phyloP scores from a whole-genome alignment of 2,888 invertebrate species.

The Tyria jacobaeae region DNA sequence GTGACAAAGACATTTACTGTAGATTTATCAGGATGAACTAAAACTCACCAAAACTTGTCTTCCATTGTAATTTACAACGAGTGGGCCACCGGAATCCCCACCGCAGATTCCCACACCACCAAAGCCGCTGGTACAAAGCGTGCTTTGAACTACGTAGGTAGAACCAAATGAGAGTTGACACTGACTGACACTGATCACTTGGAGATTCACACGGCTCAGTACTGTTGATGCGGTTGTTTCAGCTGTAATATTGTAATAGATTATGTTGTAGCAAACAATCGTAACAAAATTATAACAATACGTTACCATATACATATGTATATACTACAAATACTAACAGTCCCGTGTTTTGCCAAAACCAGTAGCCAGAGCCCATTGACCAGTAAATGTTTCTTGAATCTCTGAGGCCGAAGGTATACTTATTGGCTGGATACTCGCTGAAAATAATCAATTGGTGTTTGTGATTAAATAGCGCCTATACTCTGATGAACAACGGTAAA shows the following conservation, averaged over 20 bases:
- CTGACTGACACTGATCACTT: slow-evolving; percentile 56
- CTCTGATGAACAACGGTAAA: too few relatives aligned
- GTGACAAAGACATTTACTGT: neutral
- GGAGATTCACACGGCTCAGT: slow-evolving; percentile 59
- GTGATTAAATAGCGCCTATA: too few relatives aligned
- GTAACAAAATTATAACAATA: too few relatives aligned
- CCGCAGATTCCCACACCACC: slow-evolving; percentile 64
- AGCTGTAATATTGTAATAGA: slow-evolving; percentile 36
- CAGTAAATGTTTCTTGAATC: slow-evolving; percentile 56
- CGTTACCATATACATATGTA: neutral
- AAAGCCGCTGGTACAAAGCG: slow-evolving; percentile 64
- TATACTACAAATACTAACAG: slow-evolving; percentile 54
- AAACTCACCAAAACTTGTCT: slow-evolving; percentile 54
- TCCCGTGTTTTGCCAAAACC: slow-evolving; percentile 69
- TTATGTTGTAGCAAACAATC: too few relatives aligned
- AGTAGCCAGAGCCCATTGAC: slow-evolving; percentile 60
- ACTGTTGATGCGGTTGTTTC: slow-evolving; percentile 52
- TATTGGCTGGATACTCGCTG: slow-evolving; percentile 60
- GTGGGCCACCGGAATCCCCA: slow-evolving; percentile 70
- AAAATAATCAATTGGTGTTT: slow-evolving; percentile 22
- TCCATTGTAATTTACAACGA: slow-evolving; percentile 48
- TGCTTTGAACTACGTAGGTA: slow-evolving; percentile 49
- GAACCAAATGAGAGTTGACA: slow-evolving; percentile 54
- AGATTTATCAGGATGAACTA: neutral
- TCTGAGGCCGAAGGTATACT: slow-evolving; percentile 52